phyloP scores from a whole-genome alignment of 2,113 vertebrate genomes.

The Oncorhynchus tshawytscha region DNA sequence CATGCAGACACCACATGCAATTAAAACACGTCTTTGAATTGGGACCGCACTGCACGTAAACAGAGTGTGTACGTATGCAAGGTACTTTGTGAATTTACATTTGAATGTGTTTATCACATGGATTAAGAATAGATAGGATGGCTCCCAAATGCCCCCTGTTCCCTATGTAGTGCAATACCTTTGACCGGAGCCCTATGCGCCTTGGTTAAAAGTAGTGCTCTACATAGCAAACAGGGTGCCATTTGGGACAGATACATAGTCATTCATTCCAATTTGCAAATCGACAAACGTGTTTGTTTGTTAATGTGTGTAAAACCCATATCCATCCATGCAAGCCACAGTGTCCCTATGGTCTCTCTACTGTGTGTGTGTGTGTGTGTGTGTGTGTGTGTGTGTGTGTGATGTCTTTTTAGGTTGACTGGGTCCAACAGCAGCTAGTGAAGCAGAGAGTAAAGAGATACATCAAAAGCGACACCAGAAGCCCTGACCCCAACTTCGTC shows the following conservation, averaged over 20 bases:
- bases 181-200: too few species aligned
- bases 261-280: background rate
- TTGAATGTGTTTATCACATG: background rate
- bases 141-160: too few species aligned
- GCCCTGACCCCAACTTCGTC: conserved; percentile 59
- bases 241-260: too few species aligned
- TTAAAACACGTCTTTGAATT: background rate
- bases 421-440: conserved; percentile 88
- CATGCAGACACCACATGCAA: background rate
- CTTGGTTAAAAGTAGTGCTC: too few species aligned
- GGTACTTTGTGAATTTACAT: background rate
- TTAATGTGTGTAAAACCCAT: background rate
- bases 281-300: background rate
- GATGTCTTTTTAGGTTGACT: conserved; percentile 76
- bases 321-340: background rate
- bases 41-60: background rate
- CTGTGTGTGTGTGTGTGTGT: background rate
- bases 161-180: too few species aligned
- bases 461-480: conserved; percentile 19
- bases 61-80: background rate
- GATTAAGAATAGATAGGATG: background rate
- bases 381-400: background rate
- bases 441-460: conserved; percentile 84
- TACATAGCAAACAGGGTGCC: too few species aligned
- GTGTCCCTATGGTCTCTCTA: background rate